Evolutionary conservation across 1,140 invertebrate genomes (phyloP).

Genomic region (Brachionus manjavacas): DNA sequence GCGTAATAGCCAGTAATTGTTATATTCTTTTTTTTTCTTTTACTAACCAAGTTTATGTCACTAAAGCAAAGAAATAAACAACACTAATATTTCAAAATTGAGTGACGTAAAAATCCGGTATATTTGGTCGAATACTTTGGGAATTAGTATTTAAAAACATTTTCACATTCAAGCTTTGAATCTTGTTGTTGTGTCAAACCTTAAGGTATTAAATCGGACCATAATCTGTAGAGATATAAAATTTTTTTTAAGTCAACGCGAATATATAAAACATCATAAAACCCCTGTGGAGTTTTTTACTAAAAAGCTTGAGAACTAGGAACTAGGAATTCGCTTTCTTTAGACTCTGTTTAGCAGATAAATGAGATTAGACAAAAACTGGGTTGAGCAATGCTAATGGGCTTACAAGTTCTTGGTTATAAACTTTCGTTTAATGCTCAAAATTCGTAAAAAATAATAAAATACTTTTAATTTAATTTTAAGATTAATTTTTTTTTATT

Average conservation of each 20-base stretch:
- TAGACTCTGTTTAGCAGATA: not conserved
- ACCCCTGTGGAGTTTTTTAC: constrained; percentile 2
- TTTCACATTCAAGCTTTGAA: not conserved
- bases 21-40: not conserved
- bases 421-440: not conserved
- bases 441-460: not conserved
- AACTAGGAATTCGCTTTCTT: not conserved
- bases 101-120: not conserved
- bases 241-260: not conserved
- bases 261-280: not conserved
- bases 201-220: not conserved
- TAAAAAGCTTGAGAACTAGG: not conserved
- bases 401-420: not conserved
- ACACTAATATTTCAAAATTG: constrained; percentile 6
- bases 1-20: not conserved
- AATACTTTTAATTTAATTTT: no score
- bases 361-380: not conserved
- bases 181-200: not conserved
- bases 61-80: not conserved
- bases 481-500: no score
- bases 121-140: not conserved
- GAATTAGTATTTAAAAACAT: not conserved
- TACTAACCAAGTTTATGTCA: not conserved
- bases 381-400: not conserved
- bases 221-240: not conserved